Percentiles rank a stretch among this genome's conserved stretches.
These are phyloP conservation scores for Hemicrepidius hirtus DNA, from an alignment of 2,888 invertebrate species.

Conservation along the genomic window DNA sequence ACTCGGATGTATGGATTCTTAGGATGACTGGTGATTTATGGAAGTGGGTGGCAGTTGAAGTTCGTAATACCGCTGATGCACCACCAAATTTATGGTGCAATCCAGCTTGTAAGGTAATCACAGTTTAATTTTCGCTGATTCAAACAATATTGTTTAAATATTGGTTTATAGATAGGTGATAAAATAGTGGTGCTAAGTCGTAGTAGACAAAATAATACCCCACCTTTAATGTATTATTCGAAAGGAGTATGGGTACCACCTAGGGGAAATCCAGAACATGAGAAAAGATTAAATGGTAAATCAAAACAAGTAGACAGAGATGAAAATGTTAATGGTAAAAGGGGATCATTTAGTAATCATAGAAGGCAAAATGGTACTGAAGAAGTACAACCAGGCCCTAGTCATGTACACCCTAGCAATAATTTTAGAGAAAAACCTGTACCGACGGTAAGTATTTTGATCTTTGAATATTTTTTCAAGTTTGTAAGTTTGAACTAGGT, in stretches of 20 bases:
- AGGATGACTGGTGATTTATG: constrained; percentile 81
- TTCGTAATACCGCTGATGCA: constrained; percentile 85
- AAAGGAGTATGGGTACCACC: constrained; percentile 73
- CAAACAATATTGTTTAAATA: constrained; percentile 19
- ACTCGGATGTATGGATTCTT: constrained; percentile 93
- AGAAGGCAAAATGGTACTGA: constrained; percentile 60
- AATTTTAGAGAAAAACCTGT: constrained; percentile 30
- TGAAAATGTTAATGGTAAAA: constrained; percentile 83
- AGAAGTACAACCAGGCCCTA: constrained; percentile 48
- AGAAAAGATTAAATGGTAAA: constrained; percentile 64
- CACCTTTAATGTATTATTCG: constrained; percentile 76
- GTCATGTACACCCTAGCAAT: constrained; percentile 34
- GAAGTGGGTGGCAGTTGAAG: constrained; percentile 85
- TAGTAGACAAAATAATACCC: constrained; percentile 75
- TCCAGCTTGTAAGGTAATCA: constrained; percentile 85
- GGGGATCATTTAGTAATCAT: constrained; percentile 73
- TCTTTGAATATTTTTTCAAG: too few relatives aligned
- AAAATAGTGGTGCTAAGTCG: constrained; percentile 85
- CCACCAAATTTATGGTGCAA: constrained; percentile 95
- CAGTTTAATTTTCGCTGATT: constrained; percentile 25
- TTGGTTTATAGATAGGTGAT: constrained; percentile 72
- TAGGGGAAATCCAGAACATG: constrained; percentile 70
- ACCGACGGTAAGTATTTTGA: constrained; percentile 15
- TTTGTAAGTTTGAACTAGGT: neutral
- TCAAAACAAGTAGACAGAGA: constrained; percentile 77